phyloP scores from a whole-genome alignment of 1,140 invertebrate species.

The Zaprionus inermis region DNA sequence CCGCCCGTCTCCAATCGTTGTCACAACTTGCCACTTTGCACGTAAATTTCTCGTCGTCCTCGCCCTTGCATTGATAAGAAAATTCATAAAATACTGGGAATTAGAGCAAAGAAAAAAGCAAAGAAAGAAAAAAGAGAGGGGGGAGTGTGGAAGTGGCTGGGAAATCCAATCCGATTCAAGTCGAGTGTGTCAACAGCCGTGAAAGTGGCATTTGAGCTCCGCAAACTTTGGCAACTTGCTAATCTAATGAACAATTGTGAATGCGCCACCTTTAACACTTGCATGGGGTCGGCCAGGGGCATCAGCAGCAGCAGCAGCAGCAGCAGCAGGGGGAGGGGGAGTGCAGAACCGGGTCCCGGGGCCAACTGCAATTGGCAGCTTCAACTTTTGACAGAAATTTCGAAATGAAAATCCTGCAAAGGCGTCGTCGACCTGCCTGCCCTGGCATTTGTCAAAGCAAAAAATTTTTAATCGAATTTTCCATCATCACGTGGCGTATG shows the following conservation, averaged over 20 bases:
- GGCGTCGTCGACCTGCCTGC: slow-evolving; percentile 12
- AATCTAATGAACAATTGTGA: slow-evolving; percentile 82
- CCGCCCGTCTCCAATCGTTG: slow-evolving; percentile 31
- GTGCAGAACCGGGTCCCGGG: slow-evolving; percentile 8
- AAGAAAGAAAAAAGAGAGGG: neutral
- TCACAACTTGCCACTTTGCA: slow-evolving; percentile 81
- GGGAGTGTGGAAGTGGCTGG: neutral
- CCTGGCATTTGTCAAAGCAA: slow-evolving; percentile 34
- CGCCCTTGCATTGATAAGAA: slow-evolving; percentile 77
- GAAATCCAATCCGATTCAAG: slow-evolving; percentile 65
- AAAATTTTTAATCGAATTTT: slow-evolving; percentile 65
- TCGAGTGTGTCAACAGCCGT: slow-evolving; percentile 78
- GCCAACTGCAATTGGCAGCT: slow-evolving; percentile 61
- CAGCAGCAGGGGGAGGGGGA: neutral
- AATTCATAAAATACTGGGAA: slow-evolving; percentile 75
- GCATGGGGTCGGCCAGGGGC: slow-evolving; percentile 5
- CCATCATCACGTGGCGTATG: slow-evolving; percentile 46
- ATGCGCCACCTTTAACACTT: slow-evolving; percentile 68
- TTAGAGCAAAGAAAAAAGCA: slow-evolving; percentile 13
- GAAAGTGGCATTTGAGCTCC: slow-evolving; percentile 78
- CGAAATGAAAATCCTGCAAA: slow-evolving; percentile 26
- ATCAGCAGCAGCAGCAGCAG: too few species aligned
- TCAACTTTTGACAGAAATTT: slow-evolving; percentile 60
- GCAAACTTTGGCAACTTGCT: slow-evolving; percentile 77
- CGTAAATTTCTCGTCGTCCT: slow-evolving; percentile 76